phyloP scores from a whole-genome alignment of 2,888 invertebrate species.

The Branchellion lobata region DNA sequence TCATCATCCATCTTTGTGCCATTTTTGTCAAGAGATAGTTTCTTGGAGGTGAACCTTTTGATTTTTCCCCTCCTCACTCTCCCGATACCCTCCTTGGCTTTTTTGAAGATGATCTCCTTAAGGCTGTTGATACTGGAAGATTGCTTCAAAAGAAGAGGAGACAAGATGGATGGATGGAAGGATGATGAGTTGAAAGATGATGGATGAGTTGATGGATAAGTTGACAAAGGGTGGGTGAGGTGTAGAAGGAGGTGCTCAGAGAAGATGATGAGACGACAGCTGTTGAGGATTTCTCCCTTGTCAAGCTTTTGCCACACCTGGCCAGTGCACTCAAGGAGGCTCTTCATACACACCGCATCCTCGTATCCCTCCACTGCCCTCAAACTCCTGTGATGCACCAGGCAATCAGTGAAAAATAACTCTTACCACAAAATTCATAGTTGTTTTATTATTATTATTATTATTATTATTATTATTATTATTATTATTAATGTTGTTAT shows the following conservation, averaged over 20 bases:
- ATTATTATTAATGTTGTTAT: no score
- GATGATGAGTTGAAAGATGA: neutral
- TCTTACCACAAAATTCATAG: no score
- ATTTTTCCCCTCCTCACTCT: no score
- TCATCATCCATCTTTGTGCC: neutral
- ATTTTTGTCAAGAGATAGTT: no score
- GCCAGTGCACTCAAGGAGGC: neutral
- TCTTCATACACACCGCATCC: no score
- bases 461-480: no score
- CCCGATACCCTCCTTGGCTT: neutral
- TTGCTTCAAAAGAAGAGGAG: neutral
- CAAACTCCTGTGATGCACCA: no score
- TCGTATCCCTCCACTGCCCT: no score
- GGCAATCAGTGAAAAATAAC: no score
- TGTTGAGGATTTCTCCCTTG: neutral
- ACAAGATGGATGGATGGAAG: neutral
- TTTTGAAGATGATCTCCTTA: neutral
- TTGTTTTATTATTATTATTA: no score
- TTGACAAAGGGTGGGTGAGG: neutral
- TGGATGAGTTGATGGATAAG: neutral
- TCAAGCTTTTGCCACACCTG: neutral
- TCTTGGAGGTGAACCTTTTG: no score
- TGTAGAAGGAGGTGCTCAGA: neutral
- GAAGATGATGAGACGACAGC: neutral
- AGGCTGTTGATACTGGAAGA: neutral